Percentiles rank a stretch among this genome's conserved stretches.
Evolutionary conservation across 2,888 invertebrate genomes (phyloP).

Genomic region (Girardia tigrina): DNA sequence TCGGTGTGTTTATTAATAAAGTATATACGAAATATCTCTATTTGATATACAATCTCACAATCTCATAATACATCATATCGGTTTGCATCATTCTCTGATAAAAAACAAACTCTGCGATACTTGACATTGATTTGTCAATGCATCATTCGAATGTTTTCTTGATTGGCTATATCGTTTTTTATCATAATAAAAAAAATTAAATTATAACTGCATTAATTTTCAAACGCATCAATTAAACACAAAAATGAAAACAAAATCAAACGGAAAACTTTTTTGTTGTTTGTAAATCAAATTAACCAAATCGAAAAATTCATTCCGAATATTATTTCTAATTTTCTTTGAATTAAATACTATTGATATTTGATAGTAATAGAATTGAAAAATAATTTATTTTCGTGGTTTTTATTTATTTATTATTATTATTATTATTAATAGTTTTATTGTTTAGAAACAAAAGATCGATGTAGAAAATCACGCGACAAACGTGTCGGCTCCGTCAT

Average conservation of each 20-base stretch:
- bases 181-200: too few relatives aligned
- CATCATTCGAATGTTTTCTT: neutral
- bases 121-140: constrained; percentile 23
- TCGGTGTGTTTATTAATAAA: too few relatives aligned
- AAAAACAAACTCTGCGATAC: neutral
- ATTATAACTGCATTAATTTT: too few relatives aligned
- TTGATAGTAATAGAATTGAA: neutral
- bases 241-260: too few relatives aligned
- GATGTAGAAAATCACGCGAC: constrained; percentile 17
- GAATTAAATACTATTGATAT: neutral
- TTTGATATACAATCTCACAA: too few relatives aligned
- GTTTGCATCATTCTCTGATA: neutral
- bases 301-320: too few relatives aligned
- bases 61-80: neutral
- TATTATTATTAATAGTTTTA: too few relatives aligned
- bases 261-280: too few relatives aligned
- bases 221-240: too few relatives aligned
- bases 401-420: neutral
- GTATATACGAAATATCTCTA: too few relatives aligned
- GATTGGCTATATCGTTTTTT: constrained; percentile 1
- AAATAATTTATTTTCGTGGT: neutral
- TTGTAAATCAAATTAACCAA: too few relatives aligned
- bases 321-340: too few relatives aligned
- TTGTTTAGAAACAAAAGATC: neutral
- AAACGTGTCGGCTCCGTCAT: constrained; percentile 15